These are phyloP conservation scores for Pitta sordida DNA, from an alignment of 2,113 vertebrate genomes.

Conservation along the genomic window DNA sequence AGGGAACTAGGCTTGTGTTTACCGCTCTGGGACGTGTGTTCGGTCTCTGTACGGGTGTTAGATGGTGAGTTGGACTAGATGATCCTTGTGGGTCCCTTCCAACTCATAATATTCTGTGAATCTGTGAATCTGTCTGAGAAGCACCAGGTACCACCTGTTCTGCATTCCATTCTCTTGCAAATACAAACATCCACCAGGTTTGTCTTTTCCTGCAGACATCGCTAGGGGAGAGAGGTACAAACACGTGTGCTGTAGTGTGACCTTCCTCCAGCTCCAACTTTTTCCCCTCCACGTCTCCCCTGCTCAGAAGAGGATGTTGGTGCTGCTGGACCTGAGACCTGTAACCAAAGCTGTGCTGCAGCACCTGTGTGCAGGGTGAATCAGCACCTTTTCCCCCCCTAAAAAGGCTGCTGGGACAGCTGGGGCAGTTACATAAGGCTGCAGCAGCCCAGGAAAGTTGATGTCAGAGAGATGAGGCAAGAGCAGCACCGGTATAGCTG, in stretches of 20 bases:
- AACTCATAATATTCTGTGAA: too few species aligned
- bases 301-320: neutral
- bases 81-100: too few species aligned
- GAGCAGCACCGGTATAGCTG: neutral
- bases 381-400: slow-evolving; percentile 4
- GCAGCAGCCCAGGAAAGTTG: neutral
- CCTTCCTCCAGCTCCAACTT: neutral
- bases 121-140: too few species aligned
- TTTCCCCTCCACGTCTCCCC: neutral
- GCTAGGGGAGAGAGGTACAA: neutral
- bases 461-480: neutral
- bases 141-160: neutral
- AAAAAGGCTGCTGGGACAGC: neutral
- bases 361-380: slow-evolving; percentile 15
- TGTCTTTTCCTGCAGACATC: neutral
- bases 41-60: too few species aligned
- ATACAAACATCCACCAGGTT: neutral
- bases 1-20: too few species aligned
- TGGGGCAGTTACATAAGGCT: slow-evolving; percentile 37
- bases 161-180: neutral
- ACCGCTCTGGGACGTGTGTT: too few species aligned
- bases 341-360: neutral
- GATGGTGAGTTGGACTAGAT: too few species aligned
- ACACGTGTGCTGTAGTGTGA: neutral
- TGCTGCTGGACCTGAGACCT: neutral